Percentiles rank a stretch among this genome's conserved stretches.
Evolutionary conservation across 2,888 invertebrate genomes (phyloP).

Genomic region (Pseudococcus viburni): DNA sequence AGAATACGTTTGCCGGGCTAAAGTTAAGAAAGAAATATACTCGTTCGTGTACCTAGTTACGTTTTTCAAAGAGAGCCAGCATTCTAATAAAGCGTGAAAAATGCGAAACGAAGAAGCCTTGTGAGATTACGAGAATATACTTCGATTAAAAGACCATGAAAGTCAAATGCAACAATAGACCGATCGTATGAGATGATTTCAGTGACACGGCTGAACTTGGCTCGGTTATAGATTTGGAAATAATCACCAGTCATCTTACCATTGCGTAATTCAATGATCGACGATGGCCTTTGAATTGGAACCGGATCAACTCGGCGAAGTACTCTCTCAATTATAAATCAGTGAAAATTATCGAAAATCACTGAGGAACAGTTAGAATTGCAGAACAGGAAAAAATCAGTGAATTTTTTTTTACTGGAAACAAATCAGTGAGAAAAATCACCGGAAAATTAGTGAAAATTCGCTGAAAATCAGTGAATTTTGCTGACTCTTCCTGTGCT

Average conservation of each 20-base stretch:
- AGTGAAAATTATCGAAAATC: too few species aligned
- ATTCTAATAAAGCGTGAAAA: slow-evolving; percentile 53
- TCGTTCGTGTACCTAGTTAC: not conserved
- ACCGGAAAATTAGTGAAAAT: too few species aligned
- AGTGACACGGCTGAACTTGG: slow-evolving; percentile 42
- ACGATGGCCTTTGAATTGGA: not conserved
- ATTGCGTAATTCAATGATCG: slow-evolving; percentile 2
- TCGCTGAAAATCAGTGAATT: too few species aligned
- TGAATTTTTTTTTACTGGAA: too few species aligned
- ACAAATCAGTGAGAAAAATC: too few species aligned
- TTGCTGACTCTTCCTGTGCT: too few species aligned
- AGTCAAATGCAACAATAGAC: slow-evolving; percentile 42
- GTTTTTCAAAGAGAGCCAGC: not conserved
- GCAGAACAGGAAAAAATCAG: too few species aligned
- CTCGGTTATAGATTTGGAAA: not conserved
- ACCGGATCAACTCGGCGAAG: too few species aligned
- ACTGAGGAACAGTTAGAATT: too few species aligned
- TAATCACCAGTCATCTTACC: not conserved
- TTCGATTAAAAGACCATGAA: slow-evolving; percentile 50
- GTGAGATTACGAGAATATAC: slow-evolving; percentile 20
- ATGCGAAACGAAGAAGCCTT: slow-evolving; percentile 57
- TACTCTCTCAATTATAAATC: too few species aligned
- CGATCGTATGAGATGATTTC: slow-evolving; percentile 32
- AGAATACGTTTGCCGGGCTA: slow-evolving; percentile 46
- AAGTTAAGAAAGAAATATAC: slow-evolving; percentile 24